Evolutionary conservation across 2,888 invertebrate genomes (phyloP).

Genomic region (Yponomeuta cagnagella): DNA sequence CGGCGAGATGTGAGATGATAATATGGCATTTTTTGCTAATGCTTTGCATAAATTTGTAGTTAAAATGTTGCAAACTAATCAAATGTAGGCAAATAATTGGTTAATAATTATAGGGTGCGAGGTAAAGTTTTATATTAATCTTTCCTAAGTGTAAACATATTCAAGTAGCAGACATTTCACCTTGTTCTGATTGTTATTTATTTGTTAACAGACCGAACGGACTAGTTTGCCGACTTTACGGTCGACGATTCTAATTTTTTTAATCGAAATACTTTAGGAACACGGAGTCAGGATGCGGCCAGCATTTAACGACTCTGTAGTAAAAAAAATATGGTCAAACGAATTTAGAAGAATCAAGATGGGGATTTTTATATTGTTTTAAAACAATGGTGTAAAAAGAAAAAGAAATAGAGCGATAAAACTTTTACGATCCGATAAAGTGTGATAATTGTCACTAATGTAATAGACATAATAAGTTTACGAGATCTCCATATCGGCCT

Average conservation of each 20-base stretch:
- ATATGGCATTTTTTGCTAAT: conserved; percentile 7
- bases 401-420: conserved; percentile 64
- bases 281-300: background rate
- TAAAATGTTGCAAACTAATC: background rate
- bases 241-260: background rate
- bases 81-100: background rate
- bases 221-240: conserved; percentile 10
- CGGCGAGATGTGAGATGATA: background rate
- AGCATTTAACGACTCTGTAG: conserved; percentile 5
- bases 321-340: conserved; percentile 15
- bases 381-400: conserved; percentile 33
- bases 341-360: conserved; percentile 12
- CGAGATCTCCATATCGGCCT: background rate
- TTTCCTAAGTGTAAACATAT: background rate
- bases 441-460: conserved; percentile 46
- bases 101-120: conserved; percentile 7
- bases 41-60: conserved; percentile 5
- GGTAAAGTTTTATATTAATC: conserved; percentile 4
- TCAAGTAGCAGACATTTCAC: conserved; percentile 6
- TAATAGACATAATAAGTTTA: conserved; percentile 21
- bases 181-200: conserved; percentile 1
- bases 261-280: conserved; percentile 4
- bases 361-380: conserved; percentile 17
- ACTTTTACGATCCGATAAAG: conserved; percentile 64
- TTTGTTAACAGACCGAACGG: background rate